Base-by-base conservation (phyloP, 2,888 invertebrate species). In the Cheiracanthium punctorium region DNA sequence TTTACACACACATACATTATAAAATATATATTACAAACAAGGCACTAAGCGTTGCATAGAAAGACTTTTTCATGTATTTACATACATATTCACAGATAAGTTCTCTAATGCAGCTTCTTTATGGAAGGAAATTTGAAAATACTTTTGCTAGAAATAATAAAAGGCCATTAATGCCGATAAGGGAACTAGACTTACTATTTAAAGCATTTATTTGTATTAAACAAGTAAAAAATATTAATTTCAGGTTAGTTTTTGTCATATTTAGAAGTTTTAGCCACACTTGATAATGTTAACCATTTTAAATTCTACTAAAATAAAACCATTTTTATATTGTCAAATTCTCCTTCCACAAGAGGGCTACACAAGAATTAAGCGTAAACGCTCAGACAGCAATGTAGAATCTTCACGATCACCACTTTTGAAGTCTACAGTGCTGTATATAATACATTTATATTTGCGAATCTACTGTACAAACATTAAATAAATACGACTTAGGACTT, bases 401-500 rank as follows among this genome's bases (percentile, higher is more conserved):
- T 7, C 37, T 37, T 48, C 48, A 48, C 14, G 1, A 10, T 7
- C 43, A 48, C 43, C 17, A 17, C 24, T 24, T 24, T 17, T 7
- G 58, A 58, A n/a, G 24, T 24, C 20, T 24, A 4, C 24, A 5
- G 12, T 58, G 58, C 17, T 17, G 4, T 58, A n/a, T n/a, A 58
- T 58, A 58, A 58, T 58, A 58, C 58, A 58, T 24, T n/a, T 58
- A 58, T 58, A 58, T 58, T 58, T 24, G 58, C 58, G 70, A 48
- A 20, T 58, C 30, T 41, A 67, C 82, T 82, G 76, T 77, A 82
- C 72, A 82, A 70, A 84, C 28, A 43, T 58, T 74, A 70, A 85
- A 85, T 85, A 85, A 85, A 85, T 85, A 85, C 73, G 85, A 85
- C 85, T 85, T 85, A 75, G 74, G 28, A 74, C 52, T 65, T 48